Percentiles rank a stretch among this genome's conserved stretches.
These are phyloP conservation scores for Pseudoatta argentina DNA, from an alignment of 1,140 invertebrate genomes.

Conservation along the genomic window DNA sequence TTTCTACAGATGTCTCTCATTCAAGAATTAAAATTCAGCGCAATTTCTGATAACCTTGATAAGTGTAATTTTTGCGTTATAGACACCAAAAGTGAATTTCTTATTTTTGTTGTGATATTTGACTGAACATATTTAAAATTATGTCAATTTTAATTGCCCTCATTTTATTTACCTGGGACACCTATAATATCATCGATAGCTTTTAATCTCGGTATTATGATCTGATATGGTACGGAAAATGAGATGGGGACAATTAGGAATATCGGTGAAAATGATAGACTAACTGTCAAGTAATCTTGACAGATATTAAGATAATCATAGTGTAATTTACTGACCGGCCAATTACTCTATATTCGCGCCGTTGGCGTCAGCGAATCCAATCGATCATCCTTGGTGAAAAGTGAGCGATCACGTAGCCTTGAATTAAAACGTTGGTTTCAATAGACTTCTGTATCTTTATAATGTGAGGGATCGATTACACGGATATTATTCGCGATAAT, in stretches of 20 bases:
- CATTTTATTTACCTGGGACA: neutral
- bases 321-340: conserved; percentile 16
- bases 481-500: neutral
- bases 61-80: neutral
- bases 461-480: conserved; percentile 47
- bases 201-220: neutral
- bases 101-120: neutral
- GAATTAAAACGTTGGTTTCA: conserved; percentile 51
- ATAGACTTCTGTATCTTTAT: conserved; percentile 35
- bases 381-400: conserved; percentile 58
- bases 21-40: neutral
- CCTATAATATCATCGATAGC: neutral
- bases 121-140: neutral
- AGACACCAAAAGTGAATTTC: neutral
- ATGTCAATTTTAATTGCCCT: neutral
- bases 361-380: conserved; percentile 31
- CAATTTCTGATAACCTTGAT: neutral
- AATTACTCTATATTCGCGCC: conserved; percentile 27
- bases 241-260: neutral
- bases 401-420: conserved; percentile 46
- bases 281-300: conserved; percentile 11
- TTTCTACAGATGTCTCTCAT: neutral
- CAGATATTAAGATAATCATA: conserved; percentile 40
- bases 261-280: neutral
- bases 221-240: neutral